These are phyloP conservation scores for Anas bernieri DNA, from an alignment of 2,797 vertebrate species.

Conservation along the genomic window DNA sequence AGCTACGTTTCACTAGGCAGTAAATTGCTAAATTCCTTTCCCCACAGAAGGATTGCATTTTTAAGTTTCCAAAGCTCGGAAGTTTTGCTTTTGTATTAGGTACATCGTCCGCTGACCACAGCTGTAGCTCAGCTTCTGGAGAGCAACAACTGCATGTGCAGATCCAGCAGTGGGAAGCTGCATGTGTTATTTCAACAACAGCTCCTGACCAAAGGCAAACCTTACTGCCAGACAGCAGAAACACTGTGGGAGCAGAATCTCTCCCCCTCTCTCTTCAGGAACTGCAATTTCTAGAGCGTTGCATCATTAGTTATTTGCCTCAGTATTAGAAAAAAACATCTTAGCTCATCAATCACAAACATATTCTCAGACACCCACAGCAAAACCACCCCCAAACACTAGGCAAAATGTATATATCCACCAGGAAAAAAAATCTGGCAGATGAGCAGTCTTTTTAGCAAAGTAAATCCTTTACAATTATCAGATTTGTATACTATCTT, in stretches of 20 bases:
- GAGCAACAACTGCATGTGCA: not conserved
- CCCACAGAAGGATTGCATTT: not conserved
- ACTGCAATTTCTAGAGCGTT: slow-evolving; percentile 4
- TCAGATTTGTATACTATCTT: not conserved
- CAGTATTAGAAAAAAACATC: not conserved
- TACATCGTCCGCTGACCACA: not conserved
- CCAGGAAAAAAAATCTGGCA: not conserved
- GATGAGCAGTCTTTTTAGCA: not conserved
- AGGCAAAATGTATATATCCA: not conserved
- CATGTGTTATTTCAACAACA: not conserved
- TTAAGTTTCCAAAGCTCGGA: not conserved
- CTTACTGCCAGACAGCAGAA: not conserved
- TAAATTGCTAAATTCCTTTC: not conserved
- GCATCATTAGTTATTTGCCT: not conserved
- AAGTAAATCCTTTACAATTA: not conserved
- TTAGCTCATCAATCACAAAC: not conserved
- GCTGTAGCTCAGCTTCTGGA: not conserved
- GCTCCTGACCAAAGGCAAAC: not conserved
- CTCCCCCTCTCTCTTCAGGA: not conserved
- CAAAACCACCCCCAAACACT: not conserved
- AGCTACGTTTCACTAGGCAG: not conserved
- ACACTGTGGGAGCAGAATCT: not conserved
- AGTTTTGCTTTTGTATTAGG: not conserved
- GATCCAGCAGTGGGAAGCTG: not conserved
- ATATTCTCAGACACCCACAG: not conserved